Conservation (phyloP, 2,888 invertebrate genomes). For the Pseudococcus longispinus region DNA sequence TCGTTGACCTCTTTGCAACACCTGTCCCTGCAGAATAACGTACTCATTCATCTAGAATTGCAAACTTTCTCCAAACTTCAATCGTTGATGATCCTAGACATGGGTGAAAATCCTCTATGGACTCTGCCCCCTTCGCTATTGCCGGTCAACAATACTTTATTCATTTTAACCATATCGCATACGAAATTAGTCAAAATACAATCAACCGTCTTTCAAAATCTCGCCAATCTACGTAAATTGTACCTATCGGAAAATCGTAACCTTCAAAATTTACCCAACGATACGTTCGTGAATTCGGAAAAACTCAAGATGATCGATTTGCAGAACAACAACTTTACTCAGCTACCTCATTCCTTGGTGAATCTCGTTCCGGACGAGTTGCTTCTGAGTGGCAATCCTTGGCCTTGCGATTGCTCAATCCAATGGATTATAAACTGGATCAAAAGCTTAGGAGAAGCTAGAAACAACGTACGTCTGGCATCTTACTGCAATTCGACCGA, state of each 20-base stretch:
- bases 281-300: slow-evolving; percentile 65
- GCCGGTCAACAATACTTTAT: slow-evolving; percentile 40
- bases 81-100: slow-evolving; percentile 20
- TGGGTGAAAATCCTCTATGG: slow-evolving; percentile 34
- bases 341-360: slow-evolving; percentile 74
- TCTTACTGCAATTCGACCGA: slow-evolving; percentile 27
- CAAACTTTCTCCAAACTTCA: neutral
- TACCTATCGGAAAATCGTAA: slow-evolving; percentile 69
- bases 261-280: slow-evolving; percentile 71
- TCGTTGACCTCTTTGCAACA: neutral
- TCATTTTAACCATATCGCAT: slow-evolving; percentile 37
- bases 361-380: slow-evolving; percentile 72
- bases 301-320: slow-evolving; percentile 63
- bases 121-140: neutral
- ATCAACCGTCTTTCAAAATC: neutral
- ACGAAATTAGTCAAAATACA: slow-evolving; percentile 27
- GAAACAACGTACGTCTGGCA: slow-evolving; percentile 5
- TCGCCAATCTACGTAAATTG: slow-evolving; percentile 25
- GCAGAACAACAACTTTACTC: slow-evolving; percentile 72
- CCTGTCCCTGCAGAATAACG: slow-evolving; percentile 17
- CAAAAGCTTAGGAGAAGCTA: neutral
- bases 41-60: neutral
- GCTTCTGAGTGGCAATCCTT: slow-evolving; percentile 76
- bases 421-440: slow-evolving; percentile 75
- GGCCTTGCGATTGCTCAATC: slow-evolving; percentile 87